phyloP scores from a whole-genome alignment of 2,888 invertebrate genomes.

The Endotricha flammealis region DNA sequence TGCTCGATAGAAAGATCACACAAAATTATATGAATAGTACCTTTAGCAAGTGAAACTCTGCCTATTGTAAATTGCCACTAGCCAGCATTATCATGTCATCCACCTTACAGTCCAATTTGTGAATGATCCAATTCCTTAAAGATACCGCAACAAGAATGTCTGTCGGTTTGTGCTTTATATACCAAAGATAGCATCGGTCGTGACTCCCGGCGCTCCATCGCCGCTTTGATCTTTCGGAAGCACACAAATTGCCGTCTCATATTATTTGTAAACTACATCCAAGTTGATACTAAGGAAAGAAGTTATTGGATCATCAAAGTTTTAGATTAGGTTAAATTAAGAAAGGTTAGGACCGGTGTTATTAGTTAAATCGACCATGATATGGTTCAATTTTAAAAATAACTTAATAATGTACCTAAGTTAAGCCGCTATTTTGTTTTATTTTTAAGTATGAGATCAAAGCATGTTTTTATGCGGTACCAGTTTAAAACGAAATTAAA shows the following conservation, averaged over 20 bases:
- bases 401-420: not conserved
- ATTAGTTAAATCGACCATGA: not conserved
- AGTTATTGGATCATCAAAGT: constrained; percentile 10
- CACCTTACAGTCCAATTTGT: not conserved
- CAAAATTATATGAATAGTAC: no score
- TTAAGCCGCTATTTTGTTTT: no score
- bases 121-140: not conserved
- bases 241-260: constrained; percentile 9
- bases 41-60: no score
- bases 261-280: constrained; percentile 12
- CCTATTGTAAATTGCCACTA: no score
- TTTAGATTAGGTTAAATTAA: constrained; percentile 7
- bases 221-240: constrained; percentile 12
- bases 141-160: constrained; percentile 4
- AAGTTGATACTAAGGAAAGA: constrained; percentile 11
- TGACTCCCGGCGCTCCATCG: constrained; percentile 15
- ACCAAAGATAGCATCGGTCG: constrained; percentile 13
- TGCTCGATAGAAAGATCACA: no score
- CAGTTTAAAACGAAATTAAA: not conserved
- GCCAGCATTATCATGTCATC: no score
- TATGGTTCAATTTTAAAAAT: not conserved
- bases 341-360: not conserved
- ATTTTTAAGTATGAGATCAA: not conserved
- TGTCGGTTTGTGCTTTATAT: constrained; percentile 6
- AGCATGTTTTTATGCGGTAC: not conserved